These are phyloP conservation scores for Argynnis bischoffii DNA, from an alignment of 2,888 invertebrate species.

Conservation along the genomic window DNA sequence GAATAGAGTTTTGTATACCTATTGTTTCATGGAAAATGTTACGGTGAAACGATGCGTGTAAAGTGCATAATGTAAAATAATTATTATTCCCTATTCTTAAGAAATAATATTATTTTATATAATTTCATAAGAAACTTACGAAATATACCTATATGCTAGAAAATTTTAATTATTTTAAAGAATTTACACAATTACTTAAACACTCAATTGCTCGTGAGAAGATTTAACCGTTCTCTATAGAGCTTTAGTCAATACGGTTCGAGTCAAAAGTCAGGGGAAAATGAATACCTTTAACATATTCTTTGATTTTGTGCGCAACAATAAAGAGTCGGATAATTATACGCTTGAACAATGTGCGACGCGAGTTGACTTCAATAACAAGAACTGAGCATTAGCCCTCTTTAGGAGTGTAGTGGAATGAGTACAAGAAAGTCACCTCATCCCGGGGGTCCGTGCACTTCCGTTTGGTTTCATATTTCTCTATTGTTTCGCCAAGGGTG, in stretches of 20 bases:
- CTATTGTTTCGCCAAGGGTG: conserved; percentile 71
- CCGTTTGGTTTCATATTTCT: conserved; percentile 76
- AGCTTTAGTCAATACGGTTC: conserved; percentile 63
- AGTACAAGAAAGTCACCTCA: conserved; percentile 76
- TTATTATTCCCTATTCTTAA: too few species aligned
- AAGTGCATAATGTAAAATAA: too few species aligned
- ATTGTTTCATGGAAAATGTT: too few species aligned
- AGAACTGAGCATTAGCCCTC: conserved; percentile 69
- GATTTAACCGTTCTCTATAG: conserved; percentile 77
- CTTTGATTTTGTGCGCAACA: conserved; percentile 75
- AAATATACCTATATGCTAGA: not conserved
- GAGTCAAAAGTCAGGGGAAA: conserved; percentile 78
- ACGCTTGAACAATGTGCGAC: conserved; percentile 71
- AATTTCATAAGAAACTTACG: too few species aligned
- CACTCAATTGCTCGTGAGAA: conserved; percentile 73
- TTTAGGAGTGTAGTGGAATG: conserved; percentile 47
- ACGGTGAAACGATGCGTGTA: too few species aligned
- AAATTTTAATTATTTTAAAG: conserved; percentile 9
- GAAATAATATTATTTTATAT: too few species aligned
- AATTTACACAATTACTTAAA: conserved; percentile 31
- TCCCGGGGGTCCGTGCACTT: conserved; percentile 76
- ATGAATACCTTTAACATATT: conserved; percentile 71
- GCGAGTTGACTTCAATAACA: conserved; percentile 75
- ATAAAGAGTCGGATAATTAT: conserved; percentile 77
- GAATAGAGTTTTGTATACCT: too few species aligned